Conservation (phyloP, 2,113 vertebrate genomes). For the Anoplopoma fimbria region DNA sequence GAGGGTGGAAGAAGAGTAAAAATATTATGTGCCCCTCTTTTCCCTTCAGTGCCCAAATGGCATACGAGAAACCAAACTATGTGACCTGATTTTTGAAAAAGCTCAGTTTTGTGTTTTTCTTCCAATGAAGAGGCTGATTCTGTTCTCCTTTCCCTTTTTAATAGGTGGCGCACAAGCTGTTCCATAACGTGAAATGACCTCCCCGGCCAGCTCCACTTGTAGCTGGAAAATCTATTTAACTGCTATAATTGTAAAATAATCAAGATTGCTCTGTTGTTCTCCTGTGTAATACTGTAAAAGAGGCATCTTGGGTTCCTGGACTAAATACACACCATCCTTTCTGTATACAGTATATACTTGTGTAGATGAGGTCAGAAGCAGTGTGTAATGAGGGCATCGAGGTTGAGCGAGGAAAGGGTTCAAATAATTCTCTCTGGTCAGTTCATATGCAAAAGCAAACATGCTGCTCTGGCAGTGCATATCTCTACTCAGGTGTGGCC, state of each 20-base stretch:
- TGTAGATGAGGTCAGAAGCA: neutral
- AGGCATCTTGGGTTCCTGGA: neutral
- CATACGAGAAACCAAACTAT: neutral
- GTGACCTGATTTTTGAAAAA: neutral
- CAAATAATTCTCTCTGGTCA: neutral
- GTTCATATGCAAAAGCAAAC: conserved; percentile 23
- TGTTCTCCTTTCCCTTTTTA: conserved; percentile 20
- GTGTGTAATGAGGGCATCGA: neutral
- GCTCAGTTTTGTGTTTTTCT: neutral
- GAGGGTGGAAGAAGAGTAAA: neutral
- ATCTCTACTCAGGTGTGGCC: conserved; percentile 50
- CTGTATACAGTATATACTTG: neutral
- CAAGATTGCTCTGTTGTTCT: conserved; percentile 3
- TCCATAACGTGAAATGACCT: conserved; percentile 78
- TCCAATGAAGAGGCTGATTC: neutral
- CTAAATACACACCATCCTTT: neutral
- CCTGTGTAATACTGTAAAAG: conserved; percentile 61
- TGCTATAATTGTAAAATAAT: conserved; percentile 35
- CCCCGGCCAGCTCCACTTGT: neutral
- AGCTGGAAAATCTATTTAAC: conserved; percentile 45
- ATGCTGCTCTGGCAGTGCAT: conserved; percentile 12
- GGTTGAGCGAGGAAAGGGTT: neutral
- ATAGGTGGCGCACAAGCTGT: conserved; percentile 81
- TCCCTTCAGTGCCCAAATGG: neutral
- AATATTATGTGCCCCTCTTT: too few species aligned